Percentiles rank a stretch among this genome's conserved stretches.
phyloP scores from a whole-genome alignment of 2,113 vertebrate genomes.

The Psammodynastes pulverulentus region DNA sequence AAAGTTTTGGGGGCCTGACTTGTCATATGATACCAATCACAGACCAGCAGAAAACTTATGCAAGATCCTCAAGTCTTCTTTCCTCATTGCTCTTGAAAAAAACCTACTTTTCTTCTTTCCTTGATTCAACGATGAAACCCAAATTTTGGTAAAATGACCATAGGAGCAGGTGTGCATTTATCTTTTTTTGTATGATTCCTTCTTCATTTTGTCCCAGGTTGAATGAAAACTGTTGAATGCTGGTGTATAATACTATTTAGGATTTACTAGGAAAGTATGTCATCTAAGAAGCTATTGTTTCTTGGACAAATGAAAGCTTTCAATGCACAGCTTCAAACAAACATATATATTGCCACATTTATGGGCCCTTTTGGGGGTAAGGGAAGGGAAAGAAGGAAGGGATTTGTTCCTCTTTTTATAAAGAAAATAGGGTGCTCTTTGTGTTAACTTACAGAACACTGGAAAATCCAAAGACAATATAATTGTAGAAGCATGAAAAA shows the following conservation, averaged over 20 bases:
- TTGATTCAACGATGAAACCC: neutral
- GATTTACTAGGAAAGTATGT: neutral
- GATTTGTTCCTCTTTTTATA: neutral
- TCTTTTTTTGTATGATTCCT: neutral
- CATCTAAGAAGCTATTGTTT: neutral
- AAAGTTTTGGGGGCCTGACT: no score
- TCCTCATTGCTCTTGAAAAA: neutral
- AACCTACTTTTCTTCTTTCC: neutral
- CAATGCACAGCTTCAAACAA: neutral
- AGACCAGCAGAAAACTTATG: neutral
- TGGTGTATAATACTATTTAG: neutral
- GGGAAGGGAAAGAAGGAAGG: neutral
- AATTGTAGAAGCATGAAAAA: neutral
- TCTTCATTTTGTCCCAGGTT: neutral
- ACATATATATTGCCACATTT: neutral
- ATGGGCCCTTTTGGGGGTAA: neutral
- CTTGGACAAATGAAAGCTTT: neutral
- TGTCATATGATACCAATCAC: neutral
- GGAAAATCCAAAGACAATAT: neutral
- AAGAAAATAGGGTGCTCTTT: neutral
- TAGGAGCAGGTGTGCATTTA: neutral
- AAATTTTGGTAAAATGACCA: neutral
- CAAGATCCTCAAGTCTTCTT: neutral
- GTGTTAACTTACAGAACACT: neutral
- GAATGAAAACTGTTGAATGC: neutral